Percentiles rank a stretch among this genome's conserved stretches.
These are phyloP conservation scores for Gari tellinella DNA, from an alignment of 2,888 invertebrate genomes.

Conservation along the genomic window DNA sequence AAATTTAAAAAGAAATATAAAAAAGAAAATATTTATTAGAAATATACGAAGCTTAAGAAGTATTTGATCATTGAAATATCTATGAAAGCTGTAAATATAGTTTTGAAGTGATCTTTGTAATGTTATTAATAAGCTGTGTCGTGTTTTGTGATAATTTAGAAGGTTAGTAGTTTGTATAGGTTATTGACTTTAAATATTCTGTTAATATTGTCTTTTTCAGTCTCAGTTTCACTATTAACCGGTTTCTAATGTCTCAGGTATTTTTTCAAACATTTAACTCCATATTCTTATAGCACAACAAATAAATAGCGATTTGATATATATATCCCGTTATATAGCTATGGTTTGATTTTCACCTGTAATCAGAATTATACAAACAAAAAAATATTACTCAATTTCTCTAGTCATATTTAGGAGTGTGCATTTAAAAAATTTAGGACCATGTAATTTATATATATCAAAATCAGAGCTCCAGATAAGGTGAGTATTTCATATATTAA, in stretches of 20 bases:
- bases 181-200: not conserved
- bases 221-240: constrained; percentile 43
- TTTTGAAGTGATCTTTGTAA: not conserved
- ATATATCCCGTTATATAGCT: constrained; percentile 56
- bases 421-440: constrained; percentile 46
- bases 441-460: constrained; percentile 6
- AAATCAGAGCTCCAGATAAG: too few species aligned
- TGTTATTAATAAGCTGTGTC: constrained; percentile 6
- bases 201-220: constrained; percentile 49
- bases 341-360: constrained; percentile 64
- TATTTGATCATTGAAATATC: not conserved
- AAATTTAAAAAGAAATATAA: too few species aligned
- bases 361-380: constrained; percentile 52
- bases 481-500: too few species aligned
- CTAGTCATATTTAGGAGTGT: constrained; percentile 51
- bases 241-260: constrained; percentile 53
- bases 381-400: constrained; percentile 33
- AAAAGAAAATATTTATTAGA: too few species aligned
- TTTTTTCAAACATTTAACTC: constrained; percentile 46
- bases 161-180: too few species aligned
- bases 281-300: constrained; percentile 54
- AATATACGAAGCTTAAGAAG: too few species aligned
- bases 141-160: too few species aligned
- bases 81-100: not conserved
- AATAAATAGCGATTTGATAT: constrained; percentile 57